Percentiles rank a stretch among this genome's conserved stretches.
Evolutionary conservation across 2,888 invertebrate genomes (phyloP).

Genomic region (Drosophila paranaensis): DNA sequence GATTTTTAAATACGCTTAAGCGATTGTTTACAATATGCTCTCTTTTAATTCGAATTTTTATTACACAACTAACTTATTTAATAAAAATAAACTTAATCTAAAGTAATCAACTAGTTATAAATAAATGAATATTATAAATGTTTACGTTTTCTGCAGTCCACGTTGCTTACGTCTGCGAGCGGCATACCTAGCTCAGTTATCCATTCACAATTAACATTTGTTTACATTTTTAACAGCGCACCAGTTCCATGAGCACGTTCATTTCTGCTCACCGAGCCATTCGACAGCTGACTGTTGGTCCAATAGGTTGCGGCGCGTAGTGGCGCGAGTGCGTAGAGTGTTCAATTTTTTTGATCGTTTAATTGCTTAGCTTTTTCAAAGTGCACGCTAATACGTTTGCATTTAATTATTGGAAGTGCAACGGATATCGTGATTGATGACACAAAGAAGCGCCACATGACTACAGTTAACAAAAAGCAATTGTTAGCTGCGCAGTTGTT

Average conservation of each 20-base stretch:
- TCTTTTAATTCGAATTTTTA: not conserved
- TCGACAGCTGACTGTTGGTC: conserved; percentile 47
- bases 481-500: conserved; percentile 45
- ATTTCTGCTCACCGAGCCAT: conserved; percentile 7
- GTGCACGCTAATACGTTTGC: conserved; percentile 18
- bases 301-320: conserved; percentile 22
- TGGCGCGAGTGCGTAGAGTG: conserved; percentile 43
- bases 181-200: not conserved
- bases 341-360: conserved; percentile 37
- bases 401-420: conserved; percentile 19
- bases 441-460: conserved; percentile 6
- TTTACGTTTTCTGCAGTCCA: too few species aligned
- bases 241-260: conserved; percentile 30
- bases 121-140: too few species aligned
- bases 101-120: too few species aligned
- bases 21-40: not conserved
- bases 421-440: conserved; percentile 23
- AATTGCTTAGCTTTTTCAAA: conserved; percentile 30
- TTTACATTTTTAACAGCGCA: conserved; percentile 41
- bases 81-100: not conserved
- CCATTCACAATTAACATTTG: conserved; percentile 22
- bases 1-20: not conserved
- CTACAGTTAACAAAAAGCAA: conserved; percentile 2
- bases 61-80: not conserved
- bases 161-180: not conserved